A percentile compares a stretch with the other conserved stretches of the same genome.
Conservation (phyloP, 1,140 invertebrate species). For the Lordiphosa clarofinis region DNA sequence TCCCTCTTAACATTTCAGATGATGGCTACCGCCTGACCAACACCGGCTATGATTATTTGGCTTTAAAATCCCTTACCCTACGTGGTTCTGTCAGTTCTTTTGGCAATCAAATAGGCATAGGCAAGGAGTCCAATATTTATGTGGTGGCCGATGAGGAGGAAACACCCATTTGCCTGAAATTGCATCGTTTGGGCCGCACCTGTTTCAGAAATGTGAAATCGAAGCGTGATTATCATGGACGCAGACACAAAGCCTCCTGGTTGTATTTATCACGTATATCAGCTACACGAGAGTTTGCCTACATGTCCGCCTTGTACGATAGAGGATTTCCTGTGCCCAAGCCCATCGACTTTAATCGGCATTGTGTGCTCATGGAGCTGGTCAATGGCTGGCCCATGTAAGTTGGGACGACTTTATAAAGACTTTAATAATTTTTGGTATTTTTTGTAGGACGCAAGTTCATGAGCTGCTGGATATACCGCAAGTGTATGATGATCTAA, state of each 20-base stretch:
- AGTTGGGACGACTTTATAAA: slow-evolving; percentile 57
- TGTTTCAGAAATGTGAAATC: slow-evolving; percentile 98
- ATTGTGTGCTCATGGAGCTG: slow-evolving; percentile 98
- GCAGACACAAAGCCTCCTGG: slow-evolving; percentile 95
- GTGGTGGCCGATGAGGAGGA: slow-evolving; percentile 90
- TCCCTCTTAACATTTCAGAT: slow-evolving; percentile 81
- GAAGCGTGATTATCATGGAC: slow-evolving; percentile 98
- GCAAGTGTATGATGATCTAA: slow-evolving; percentile 94
- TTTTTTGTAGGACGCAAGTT: slow-evolving; percentile 87
- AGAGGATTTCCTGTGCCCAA: slow-evolving; percentile 96
- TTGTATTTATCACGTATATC: slow-evolving; percentile 98
- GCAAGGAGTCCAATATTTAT: slow-evolving; percentile 98
- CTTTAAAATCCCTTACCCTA: slow-evolving; percentile 91
- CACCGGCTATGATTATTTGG: slow-evolving; percentile 97
- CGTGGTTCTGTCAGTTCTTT: slow-evolving; percentile 91
- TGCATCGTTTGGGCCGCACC: slow-evolving; percentile 95
- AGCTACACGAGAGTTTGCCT: slow-evolving; percentile 98
- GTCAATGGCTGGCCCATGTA: slow-evolving; percentile 89
- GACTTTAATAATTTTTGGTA: background rate
- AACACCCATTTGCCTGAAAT: slow-evolving; percentile 90
- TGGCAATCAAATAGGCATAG: slow-evolving; percentile 99
- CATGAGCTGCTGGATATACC: slow-evolving; percentile 89
- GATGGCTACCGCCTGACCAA: slow-evolving; percentile 98
- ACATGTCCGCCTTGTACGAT: slow-evolving; percentile 96
- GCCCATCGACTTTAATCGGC: slow-evolving; percentile 96